These are phyloP conservation scores for Donacobius atricapilla DNA, from an alignment of 2,113 vertebrate species.

Conservation along the genomic window DNA sequence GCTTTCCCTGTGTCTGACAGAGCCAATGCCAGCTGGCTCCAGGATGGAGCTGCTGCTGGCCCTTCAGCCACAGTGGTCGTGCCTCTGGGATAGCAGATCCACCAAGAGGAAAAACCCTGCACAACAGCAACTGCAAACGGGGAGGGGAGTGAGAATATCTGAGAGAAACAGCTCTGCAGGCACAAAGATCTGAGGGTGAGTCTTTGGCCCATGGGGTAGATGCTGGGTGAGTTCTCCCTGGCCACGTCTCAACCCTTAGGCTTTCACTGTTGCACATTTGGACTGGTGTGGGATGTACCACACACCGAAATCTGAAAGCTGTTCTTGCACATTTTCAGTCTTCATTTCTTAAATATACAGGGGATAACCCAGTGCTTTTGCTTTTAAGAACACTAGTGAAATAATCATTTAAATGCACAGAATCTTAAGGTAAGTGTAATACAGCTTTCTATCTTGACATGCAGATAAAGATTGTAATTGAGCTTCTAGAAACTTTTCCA, in stretches of 20 bases:
- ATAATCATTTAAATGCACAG: not conserved
- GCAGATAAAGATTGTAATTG: not conserved
- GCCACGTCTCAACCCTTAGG: not conserved
- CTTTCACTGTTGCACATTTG: not conserved
- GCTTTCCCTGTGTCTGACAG: not conserved
- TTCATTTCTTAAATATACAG: not conserved
- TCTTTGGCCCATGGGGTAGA: not conserved
- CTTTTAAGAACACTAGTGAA: not conserved
- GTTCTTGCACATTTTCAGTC: not conserved
- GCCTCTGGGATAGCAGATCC: not conserved
- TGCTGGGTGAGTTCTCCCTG: not conserved
- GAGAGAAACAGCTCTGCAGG: not conserved
- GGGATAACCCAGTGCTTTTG: not conserved
- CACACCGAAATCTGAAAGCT: not conserved
- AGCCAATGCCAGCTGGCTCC: not conserved
- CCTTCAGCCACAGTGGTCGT: fast-evolving
- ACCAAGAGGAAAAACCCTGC: not conserved
- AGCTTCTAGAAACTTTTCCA: not conserved
- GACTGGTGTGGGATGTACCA: not conserved
- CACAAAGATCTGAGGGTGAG: not conserved
- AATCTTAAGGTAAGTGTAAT: not conserved
- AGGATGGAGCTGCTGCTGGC: not conserved
- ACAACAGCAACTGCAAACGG: fast-evolving
- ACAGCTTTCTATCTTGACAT: not conserved
- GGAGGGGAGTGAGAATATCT: not conserved